phyloP scores from a whole-genome alignment of 2,797 vertebrate species.

The Pangasius macronema region DNA sequence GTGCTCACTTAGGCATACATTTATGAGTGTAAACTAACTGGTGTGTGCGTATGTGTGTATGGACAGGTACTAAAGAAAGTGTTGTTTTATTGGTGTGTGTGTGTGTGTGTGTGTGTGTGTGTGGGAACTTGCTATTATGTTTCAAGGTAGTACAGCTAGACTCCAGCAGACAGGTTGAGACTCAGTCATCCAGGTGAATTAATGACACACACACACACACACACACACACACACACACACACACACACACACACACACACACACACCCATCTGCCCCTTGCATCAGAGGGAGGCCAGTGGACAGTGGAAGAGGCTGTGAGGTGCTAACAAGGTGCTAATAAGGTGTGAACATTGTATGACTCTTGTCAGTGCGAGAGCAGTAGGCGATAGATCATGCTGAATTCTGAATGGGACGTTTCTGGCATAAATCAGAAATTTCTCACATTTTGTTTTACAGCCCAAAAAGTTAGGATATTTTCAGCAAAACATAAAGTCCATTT shows the following conservation, averaged over 20 bases:
- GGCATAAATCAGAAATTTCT: conserved; percentile 25
- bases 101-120: neutral
- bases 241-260: conserved; percentile 45
- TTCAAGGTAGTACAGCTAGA: conserved; percentile 38
- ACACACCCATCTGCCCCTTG: conserved; percentile 52
- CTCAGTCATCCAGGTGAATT: conserved; percentile 79
- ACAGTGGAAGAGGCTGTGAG: conserved; percentile 44
- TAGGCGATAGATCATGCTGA: conserved; percentile 33
- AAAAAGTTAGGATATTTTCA: neutral
- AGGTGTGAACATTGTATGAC: conserved; percentile 52
- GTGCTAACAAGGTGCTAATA: conserved; percentile 65
- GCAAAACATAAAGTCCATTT: neutral
- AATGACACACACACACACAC: conserved; percentile 32
- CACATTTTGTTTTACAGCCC: neutral
- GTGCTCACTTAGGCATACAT: conserved; percentile 13
- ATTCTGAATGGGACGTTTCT: conserved; percentile 25
- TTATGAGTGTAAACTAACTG: conserved; percentile 1
- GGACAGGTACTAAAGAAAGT: neutral
- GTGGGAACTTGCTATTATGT: neutral
- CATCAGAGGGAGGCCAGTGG: conserved; percentile 31
- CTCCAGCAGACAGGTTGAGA: conserved; percentile 74
- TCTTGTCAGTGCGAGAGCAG: conserved; percentile 3
- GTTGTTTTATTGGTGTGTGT: neutral
- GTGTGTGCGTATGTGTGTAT: conserved; percentile 5
- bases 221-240: neutral